phyloP scores from a whole-genome alignment of 2,888 invertebrate species.

The Perizoma flavofasciatum region DNA sequence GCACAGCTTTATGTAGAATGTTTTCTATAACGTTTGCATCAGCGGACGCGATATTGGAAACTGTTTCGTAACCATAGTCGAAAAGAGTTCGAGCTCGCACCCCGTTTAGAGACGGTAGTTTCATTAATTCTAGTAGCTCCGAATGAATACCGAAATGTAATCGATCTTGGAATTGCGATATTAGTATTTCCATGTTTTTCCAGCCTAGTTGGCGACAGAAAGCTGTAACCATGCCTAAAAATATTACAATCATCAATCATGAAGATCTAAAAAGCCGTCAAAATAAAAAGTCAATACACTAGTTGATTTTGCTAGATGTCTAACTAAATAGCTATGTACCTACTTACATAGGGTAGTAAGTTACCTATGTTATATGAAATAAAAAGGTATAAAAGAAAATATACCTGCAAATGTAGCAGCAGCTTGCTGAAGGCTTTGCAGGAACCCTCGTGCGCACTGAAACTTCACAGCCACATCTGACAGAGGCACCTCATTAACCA shows the following conservation, averaged over 20 bases:
- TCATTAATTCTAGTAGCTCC: slow-evolving; percentile 96
- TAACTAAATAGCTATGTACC: too few species aligned
- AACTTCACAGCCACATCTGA: slow-evolving; percentile 92
- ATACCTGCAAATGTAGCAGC: slow-evolving; percentile 94
- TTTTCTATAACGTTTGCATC: slow-evolving; percentile 88
- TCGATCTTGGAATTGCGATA: slow-evolving; percentile 96
- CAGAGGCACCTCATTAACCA: slow-evolving; percentile 95
- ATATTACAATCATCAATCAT: not conserved
- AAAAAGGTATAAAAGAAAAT: not conserved
- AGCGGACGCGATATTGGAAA: slow-evolving; percentile 91
- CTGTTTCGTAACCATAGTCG: slow-evolving; percentile 90
- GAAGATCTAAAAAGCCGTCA: not conserved
- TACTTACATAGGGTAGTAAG: too few species aligned
- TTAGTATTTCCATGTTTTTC: slow-evolving; percentile 93
- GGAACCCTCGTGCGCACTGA: slow-evolving; percentile 92
- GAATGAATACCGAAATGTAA: slow-evolving; percentile 97
- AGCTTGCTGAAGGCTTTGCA: slow-evolving; percentile 97
- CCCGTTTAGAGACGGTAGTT: slow-evolving; percentile 92
- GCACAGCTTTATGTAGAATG: slow-evolving; percentile 89
- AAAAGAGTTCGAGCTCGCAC: slow-evolving; percentile 92
- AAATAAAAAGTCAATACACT: too few species aligned
- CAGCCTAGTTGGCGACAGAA: slow-evolving; percentile 97
- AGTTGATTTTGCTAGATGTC: too few species aligned
- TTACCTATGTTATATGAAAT: too few species aligned
- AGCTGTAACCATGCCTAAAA: slow-evolving; percentile 96